Evolutionary conservation across 2,113 vertebrate genomes (phyloP), one percentile per base, ranked within the genome.

Genomic region (Oreocharis arfaki): DNA sequence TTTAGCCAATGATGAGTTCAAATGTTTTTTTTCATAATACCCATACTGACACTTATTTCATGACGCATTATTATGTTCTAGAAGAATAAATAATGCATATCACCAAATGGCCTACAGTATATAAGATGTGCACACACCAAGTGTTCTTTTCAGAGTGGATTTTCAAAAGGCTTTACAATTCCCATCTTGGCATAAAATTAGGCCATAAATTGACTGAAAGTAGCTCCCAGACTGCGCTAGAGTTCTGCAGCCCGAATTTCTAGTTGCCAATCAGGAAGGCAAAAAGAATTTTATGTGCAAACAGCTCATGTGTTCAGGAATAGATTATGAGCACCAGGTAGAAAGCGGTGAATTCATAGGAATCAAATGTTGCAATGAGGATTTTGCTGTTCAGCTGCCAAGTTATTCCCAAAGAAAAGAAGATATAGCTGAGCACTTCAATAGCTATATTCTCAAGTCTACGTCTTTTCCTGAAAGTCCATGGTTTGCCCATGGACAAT

Each of bases 111-210:
- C 13, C 56, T 49, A 22, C n/a, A 68, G 50, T 21, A 42, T 57
- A 88, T 91, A 89, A 64, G 83, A 90, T 76, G 80, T 52, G 4
- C 83, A 47, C 14, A 19, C 6, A 39, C 64, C 74, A 89, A 91
- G 50, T 63, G 92, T 64, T 95, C 86, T 79, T 95, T 96, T 91
- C 90, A 69, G 17, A 85, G 69, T 57, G 82, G 18, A 73, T 91
- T 92, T 94, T 82, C 46, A 86, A 73, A 95, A 91, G 89, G 55
- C 68, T 93, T 89, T 95, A 88, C 60, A 88, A n/a, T 65, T 80
- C 41, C 9, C 15, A 52, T 77, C 92, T 78, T 89, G 81, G 10
- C 68, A 86, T n/a, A 85, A 85, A 80, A 89, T 71, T 65, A 77
- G 78, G 21, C 44, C 63, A 81, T 75, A 86, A 86, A 81, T 88